These are phyloP conservation scores for Caloenas nicobarica DNA, from an alignment of 2,113 vertebrate species.

Conservation along the genomic window DNA sequence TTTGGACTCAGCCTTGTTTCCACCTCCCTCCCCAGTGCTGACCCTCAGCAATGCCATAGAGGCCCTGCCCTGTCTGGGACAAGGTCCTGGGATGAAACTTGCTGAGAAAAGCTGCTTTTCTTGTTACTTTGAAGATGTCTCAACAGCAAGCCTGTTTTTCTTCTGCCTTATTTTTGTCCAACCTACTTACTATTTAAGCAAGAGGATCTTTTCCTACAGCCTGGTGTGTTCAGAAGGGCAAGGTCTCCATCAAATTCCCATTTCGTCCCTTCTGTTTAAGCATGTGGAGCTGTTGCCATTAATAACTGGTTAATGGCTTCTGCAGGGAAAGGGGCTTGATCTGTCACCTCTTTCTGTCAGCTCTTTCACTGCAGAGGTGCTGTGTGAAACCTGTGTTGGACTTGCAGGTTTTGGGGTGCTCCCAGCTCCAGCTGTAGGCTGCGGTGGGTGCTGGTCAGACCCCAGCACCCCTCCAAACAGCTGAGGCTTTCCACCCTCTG, in stretches of 20 bases:
- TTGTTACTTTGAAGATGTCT: not conserved
- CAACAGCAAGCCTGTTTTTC: not conserved
- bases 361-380: not conserved
- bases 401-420: not conserved
- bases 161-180: not conserved
- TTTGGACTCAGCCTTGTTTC: not conserved
- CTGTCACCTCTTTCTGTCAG: not conserved
- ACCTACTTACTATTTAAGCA: not conserved
- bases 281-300: not conserved
- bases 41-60: not conserved
- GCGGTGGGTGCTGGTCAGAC: not conserved
- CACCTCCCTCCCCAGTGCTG: not conserved
- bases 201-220: not conserved
- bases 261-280: not conserved
- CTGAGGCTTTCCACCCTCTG: not conserved
- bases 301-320: not conserved
- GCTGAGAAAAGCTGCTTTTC: not conserved
- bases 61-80: not conserved
- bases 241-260: not conserved
- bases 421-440: not conserved
- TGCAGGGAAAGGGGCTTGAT: not conserved
- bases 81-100: not conserved
- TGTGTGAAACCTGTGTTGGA: not conserved
- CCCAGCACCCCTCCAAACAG: not conserved
- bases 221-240: not conserved